Evolutionary conservation across 2,113 vertebrate genomes (phyloP), one percentile per base, ranked within the genome.

Genomic region (Tachuris rubrigastra): DNA sequence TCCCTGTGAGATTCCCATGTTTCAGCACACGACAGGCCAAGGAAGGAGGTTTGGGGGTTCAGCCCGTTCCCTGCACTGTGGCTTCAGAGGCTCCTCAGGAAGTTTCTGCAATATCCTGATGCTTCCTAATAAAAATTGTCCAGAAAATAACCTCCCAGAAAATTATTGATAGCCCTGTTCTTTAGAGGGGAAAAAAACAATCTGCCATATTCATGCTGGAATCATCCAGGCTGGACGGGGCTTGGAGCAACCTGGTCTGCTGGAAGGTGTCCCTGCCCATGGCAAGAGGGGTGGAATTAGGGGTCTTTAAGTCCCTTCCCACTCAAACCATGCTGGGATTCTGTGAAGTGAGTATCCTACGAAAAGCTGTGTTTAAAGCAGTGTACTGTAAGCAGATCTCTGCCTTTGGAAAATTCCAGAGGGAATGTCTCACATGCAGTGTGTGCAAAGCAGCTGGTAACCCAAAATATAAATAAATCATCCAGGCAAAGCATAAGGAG

Each of bases 1-100:
- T 1, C 25, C 31, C 39, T 3, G 1, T 5, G 30, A 77, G 18
- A 31, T 12, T n/a, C 46, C 47, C 11, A 0, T 4, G 27, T 53
- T n/a, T 65, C 74, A 72, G 47, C 4, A 31, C 31, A 60, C 18
- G 22, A 55, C 30, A 19, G 50, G 5, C 73, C 31, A n/a, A 14
- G 20, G 1, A 27, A 15, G 63, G 37, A 46, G 25, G 20, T 27
- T 27, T 6, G 4, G 77, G 71, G 56, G 42, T 58, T 44, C 75
- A 27, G 66, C 52, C 35, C 11, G 0, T n/a, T 14, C 41, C 46
- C 68, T 47, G 39, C 62, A 12, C 63, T 6, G 21, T 0, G 15
- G 14, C 63, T 30, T 56, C 16, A 0, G 12, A 18, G 22, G 11
- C 56, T 63, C 37, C 31, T 12, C 78, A 55, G 22, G 9, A 10